These are phyloP conservation scores for Bombus affinis DNA, from an alignment of 1,140 invertebrate genomes.

Conservation along the genomic window DNA sequence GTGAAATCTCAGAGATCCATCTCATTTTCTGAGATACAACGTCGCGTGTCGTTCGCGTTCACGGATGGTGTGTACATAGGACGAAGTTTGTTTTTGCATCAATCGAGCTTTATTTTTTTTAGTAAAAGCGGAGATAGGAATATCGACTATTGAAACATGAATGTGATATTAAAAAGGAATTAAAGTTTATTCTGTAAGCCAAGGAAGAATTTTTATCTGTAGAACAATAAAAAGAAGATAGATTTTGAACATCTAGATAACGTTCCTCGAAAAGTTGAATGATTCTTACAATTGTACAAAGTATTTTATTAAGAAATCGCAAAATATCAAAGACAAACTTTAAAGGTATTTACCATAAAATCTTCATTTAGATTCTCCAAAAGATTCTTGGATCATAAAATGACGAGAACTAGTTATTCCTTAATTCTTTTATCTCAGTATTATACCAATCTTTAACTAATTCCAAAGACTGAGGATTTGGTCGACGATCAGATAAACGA, in stretches of 20 bases:
- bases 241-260: too few species aligned
- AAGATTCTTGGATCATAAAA: neutral
- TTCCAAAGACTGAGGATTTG: neutral
- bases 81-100: neutral
- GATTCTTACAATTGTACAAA: too few species aligned
- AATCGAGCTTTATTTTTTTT: neutral
- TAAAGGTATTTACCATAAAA: neutral
- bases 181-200: neutral
- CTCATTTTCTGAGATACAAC: neutral
- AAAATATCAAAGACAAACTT: too few species aligned
- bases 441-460: neutral
- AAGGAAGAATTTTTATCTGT: neutral
- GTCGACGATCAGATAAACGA: neutral
- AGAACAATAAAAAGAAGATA: neutral
- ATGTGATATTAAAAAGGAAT: neutral
- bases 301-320: too few species aligned
- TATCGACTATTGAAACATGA: neutral
- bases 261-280: too few species aligned
- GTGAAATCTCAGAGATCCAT: conserved; percentile 25
- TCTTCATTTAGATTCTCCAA: too few species aligned
- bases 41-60: conserved; percentile 4
- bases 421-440: neutral
- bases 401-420: neutral
- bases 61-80: neutral
- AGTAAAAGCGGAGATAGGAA: neutral